Evolutionary conservation across 2,888 invertebrate species (phyloP), one percentile per base, ranked within the genome.

Genomic region (Pandemis cinnamomeana): DNA sequence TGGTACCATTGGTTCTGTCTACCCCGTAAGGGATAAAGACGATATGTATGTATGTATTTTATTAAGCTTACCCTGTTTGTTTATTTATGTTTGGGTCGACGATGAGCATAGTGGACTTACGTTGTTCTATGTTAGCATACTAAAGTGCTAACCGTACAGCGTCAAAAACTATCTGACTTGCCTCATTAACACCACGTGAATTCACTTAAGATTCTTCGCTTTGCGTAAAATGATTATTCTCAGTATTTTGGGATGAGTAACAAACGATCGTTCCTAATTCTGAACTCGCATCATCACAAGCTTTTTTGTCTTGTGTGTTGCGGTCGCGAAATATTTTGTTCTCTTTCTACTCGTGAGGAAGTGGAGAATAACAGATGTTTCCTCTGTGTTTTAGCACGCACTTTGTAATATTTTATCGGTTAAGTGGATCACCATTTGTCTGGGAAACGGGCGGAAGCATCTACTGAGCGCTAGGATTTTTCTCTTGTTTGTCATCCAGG

Each of bases 331-430:
- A 79, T 80, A 72, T 75, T 78, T 78, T 67, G 1, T 41, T 64
- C 55, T 78, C 76, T 72, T 78, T 72, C 79, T 80, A 69, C 77
- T 71, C 76, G 75, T 75, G 78, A 73, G 78, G 81, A 80, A 82
- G 77, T 77, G 78, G 75, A 78, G 79, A 82, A 81, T 83, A 86
- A 82, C 87, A 86, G 80, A 86, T 87, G 85, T 86, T 87, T 84
- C 83, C 84, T 84, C 80, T 84, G 82, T 77, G 83, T 81, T 83
- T 81, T 82, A 80, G 81, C 79, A 80, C 80, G n/a, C 63, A 81
- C 78, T 83, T 81, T 81, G 81, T 83, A 61, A 66, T 61, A 62
- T 71, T 67, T 78, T 72, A 62, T 79, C 79, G 81, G 80, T 78
- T 77, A 80, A 81, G 78, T 80, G 82, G 79, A 77, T 79, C 77